These are phyloP conservation scores for Lepidurus arcticus DNA, from an alignment of 1,140 invertebrate species.

Conservation along the genomic window DNA sequence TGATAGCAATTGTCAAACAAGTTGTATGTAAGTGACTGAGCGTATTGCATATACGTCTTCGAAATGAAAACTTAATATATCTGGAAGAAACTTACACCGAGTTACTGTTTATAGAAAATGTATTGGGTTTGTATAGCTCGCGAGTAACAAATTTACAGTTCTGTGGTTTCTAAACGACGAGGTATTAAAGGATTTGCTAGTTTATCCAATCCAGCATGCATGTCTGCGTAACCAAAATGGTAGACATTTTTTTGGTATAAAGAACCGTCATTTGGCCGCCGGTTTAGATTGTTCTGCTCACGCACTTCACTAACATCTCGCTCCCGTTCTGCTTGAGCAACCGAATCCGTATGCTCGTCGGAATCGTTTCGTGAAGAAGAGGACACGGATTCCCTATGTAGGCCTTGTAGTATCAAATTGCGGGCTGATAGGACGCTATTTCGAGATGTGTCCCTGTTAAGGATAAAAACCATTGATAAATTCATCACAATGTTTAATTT, in stretches of 20 bases:
- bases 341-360: not conserved
- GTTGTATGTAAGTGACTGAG: not conserved
- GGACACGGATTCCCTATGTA: not conserved
- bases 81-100: not conserved
- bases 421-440: conserved; percentile 26
- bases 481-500: not conserved
- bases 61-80: not conserved
- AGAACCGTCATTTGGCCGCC: conserved; percentile 36
- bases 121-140: conserved; percentile 7
- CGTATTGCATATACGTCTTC: not conserved
- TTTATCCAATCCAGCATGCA: conserved; percentile 43
- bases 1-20: not conserved
- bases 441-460: conserved; percentile 19
- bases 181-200: conserved; percentile 53
- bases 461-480: conserved; percentile 6
- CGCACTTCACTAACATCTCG: conserved; percentile 30
- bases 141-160: conserved; percentile 47
- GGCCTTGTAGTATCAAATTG: conserved; percentile 9
- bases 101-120: not conserved
- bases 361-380: not conserved
- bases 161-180: conserved; percentile 79
- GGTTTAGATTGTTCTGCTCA: conserved; percentile 21
- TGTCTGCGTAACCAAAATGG: conserved; percentile 32
- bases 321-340: conserved; percentile 27
- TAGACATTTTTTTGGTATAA: conserved; percentile 34